Percentiles rank a stretch among this genome's conserved stretches.
These are phyloP conservation scores for Alviniconcha marisindica DNA, from an alignment of 1,140 invertebrate genomes.

Conservation along the genomic window DNA sequence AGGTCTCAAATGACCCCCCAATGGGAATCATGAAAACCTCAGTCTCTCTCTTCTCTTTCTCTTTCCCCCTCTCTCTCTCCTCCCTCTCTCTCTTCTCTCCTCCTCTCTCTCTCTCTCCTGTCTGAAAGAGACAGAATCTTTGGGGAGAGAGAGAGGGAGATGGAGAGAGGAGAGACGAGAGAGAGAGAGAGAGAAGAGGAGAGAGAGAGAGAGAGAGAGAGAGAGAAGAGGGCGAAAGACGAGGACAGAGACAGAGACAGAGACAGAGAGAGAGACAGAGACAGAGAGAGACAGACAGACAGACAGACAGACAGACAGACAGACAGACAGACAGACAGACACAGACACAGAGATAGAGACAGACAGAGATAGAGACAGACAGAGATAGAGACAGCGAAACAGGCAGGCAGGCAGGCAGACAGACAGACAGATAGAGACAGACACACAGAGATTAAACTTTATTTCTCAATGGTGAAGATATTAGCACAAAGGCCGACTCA, in stretches of 20 bases:
- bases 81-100: constrained; percentile 10
- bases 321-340: background rate
- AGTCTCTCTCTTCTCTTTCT: background rate
- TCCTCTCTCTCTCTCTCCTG: background rate
- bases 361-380: background rate
- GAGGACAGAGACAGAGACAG: background rate
- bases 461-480: no score
- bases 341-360: background rate
- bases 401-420: no score
- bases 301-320: background rate
- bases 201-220: background rate
- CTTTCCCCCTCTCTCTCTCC: background rate
- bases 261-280: background rate
- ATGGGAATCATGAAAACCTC: no score
- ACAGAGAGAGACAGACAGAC: background rate
- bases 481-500: no score
- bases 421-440: no score
- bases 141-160: no score
- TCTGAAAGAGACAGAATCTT: background rate
- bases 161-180: no score
- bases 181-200: background rate
- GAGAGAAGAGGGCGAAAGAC: background rate
- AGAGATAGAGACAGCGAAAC: background rate
- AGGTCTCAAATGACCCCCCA: no score
- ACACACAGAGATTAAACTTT: no score